Conservation (phyloP, 1,140 invertebrate species). For the Ceratina calcarata region DNA sequence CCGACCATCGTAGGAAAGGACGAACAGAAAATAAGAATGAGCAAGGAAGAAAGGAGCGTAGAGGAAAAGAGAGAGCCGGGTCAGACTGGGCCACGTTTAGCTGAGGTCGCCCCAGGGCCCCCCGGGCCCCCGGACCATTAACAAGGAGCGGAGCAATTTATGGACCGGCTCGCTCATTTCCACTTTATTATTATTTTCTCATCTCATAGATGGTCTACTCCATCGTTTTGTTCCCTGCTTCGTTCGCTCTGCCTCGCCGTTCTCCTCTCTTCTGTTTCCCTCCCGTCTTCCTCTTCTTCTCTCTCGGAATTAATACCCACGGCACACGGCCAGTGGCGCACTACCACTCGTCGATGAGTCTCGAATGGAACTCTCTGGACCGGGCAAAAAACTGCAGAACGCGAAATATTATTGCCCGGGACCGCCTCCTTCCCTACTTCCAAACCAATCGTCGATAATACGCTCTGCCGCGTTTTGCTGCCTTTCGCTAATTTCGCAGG, state of each 20-base stretch:
- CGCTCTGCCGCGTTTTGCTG: background rate
- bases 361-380: constrained; percentile 49
- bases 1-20: constrained; percentile 40
- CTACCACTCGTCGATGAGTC: constrained; percentile 59
- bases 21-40: constrained; percentile 37
- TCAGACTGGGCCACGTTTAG: constrained; percentile 77
- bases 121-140: constrained; percentile 78
- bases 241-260: constrained; percentile 59
- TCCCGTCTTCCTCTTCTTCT: constrained; percentile 53
- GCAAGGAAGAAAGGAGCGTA: constrained; percentile 38
- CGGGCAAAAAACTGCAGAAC: constrained; percentile 64
- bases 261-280: constrained; percentile 46
- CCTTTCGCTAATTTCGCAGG: constrained; percentile 25
- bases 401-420: constrained; percentile 62
- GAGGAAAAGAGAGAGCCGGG: constrained; percentile 68
- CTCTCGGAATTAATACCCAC: constrained; percentile 70
- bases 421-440: constrained; percentile 31
- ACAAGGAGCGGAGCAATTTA: constrained; percentile 81
- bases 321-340: constrained; percentile 60
- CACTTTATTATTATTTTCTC: constrained; percentile 82
- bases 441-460: constrained; percentile 47
- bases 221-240: constrained; percentile 71
- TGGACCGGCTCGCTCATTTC: constrained; percentile 80
- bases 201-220: constrained; percentile 78
- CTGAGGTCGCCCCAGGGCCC: constrained; percentile 77